Evolutionary conservation across 2,888 invertebrate species (phyloP), one percentile per base, ranked within the genome.

Genomic region (Bhutanitis thaidina): DNA sequence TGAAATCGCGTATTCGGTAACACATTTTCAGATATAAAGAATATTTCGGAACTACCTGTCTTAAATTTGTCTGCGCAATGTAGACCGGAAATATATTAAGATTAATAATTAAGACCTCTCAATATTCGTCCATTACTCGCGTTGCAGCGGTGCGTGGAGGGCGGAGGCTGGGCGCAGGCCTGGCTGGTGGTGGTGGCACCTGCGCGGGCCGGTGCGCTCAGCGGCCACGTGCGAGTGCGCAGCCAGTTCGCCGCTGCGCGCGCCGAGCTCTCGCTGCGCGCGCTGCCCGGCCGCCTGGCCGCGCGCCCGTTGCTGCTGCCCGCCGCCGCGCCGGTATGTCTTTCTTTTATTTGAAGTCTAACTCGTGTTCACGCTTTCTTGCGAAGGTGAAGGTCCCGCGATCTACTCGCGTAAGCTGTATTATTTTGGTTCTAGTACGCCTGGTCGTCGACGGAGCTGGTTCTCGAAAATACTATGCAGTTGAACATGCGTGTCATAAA

Each of bases 391-490:
- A n/a, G n/a, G n/a, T n/a, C n/a, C 44, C 52, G 50, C 45, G 51
- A 39, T 39, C 52, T 46, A 13, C 30, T n/a, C 27, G 27, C 35
- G 15, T 4, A 1, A 54, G 43, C 52, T 46, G 32, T 32, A n/a
- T n/a, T n/a, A n/a, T n/a, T n/a, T n/a, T n/a, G n/a, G 46, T 54
- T 48, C 41, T 71, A 78, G 77, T 80, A 74, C 69, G 71, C 70
- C 58, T 56, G 64, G 60, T 57, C 90, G 43, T 68, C 94, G 57
- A 95, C 94, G 65, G 93, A 94, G 62, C 87, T 98, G 54, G 92
- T 93, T 71, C 92, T 97, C 56, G 93, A 95, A 69, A 97, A 95
- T 65, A 93, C 94, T 4, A 97, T 97, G 87, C 87, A 93, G 59
- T 92, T 94, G 65, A 91, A 93, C 44, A 96, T 98, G 95, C 92